A percentile compares a stretch with the other conserved stretches of the same genome.
Conservation (phyloP, 2,113 vertebrate species). For the Alethe diademata region DNA sequence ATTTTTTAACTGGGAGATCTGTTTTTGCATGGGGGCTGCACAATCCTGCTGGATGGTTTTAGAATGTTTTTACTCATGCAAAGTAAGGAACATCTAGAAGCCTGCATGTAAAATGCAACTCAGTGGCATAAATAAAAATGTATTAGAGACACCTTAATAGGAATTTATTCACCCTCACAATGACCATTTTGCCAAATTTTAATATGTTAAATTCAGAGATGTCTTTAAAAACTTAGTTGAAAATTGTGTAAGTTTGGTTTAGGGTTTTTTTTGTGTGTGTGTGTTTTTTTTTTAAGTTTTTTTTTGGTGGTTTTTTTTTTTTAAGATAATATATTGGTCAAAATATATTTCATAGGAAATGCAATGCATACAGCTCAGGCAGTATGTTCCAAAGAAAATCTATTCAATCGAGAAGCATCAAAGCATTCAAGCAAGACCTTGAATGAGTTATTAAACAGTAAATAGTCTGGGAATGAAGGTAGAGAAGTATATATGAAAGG, state of each 20-base stretch:
- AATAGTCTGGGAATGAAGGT: conserved; percentile 52
- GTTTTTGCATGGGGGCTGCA: background rate
- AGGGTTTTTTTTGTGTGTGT: accelerated
- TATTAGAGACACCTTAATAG: background rate
- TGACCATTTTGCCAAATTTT: background rate
- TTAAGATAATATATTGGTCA: background rate
- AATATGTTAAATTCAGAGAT: background rate
- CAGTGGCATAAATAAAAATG: background rate
- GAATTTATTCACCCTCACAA: background rate
- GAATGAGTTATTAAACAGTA: conserved; percentile 68
- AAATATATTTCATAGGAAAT: background rate
- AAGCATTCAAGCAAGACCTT: conserved; percentile 55
- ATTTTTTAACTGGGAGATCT: background rate
- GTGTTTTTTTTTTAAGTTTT: too few species aligned
- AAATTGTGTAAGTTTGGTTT: background rate
- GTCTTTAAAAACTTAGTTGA: background rate
- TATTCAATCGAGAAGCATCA: conserved; percentile 49
- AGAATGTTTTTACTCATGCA: background rate
- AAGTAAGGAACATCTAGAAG: background rate
- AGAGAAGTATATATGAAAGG: conserved; percentile 52
- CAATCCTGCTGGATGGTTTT: background rate
- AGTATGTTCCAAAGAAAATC: conserved; percentile 48
- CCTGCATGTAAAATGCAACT: background rate
- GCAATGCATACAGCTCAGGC: background rate
- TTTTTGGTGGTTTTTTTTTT: background rate